phyloP scores from a whole-genome alignment of 2,113 vertebrate genomes.

The Lepus europaeus region DNA sequence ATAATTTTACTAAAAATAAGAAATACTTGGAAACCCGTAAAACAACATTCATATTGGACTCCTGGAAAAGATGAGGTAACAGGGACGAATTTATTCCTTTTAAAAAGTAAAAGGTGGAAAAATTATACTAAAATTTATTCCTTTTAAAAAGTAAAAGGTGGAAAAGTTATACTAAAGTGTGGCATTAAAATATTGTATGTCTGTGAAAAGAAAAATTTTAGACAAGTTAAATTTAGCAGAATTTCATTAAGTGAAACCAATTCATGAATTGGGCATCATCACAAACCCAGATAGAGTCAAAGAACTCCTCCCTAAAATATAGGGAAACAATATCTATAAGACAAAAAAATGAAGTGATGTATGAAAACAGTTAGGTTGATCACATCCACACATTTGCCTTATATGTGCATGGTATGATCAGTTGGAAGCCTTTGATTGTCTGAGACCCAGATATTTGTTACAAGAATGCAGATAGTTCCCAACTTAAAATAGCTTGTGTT shows the following conservation, averaged over 20 bases:
- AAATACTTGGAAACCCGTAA: neutral
- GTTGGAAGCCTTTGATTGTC: neutral
- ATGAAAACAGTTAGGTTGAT: neutral
- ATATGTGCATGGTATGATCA: neutral
- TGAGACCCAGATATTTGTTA: neutral
- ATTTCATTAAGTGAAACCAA: neutral
- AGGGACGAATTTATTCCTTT: neutral
- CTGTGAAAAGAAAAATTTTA: neutral
- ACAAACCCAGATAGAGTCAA: neutral
- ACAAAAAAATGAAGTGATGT: neutral
- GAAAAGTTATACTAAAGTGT: neutral
- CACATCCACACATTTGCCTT: neutral
- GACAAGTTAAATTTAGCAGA: neutral
- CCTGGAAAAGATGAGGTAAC: neutral
- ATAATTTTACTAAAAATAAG: neutral
- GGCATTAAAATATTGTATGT: neutral
- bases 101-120: neutral
- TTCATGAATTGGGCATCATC: too few species aligned
- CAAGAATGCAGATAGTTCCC: too few species aligned
- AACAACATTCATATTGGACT: neutral
- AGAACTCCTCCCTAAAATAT: too few species aligned
- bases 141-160: neutral
- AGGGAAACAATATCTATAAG: too few species aligned
- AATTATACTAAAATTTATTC: neutral
- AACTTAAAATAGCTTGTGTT: neutral